Evolutionary conservation across 1,140 invertebrate genomes (phyloP), one percentile per base, ranked within the genome.

Genomic region (Danaus melanippus): DNA sequence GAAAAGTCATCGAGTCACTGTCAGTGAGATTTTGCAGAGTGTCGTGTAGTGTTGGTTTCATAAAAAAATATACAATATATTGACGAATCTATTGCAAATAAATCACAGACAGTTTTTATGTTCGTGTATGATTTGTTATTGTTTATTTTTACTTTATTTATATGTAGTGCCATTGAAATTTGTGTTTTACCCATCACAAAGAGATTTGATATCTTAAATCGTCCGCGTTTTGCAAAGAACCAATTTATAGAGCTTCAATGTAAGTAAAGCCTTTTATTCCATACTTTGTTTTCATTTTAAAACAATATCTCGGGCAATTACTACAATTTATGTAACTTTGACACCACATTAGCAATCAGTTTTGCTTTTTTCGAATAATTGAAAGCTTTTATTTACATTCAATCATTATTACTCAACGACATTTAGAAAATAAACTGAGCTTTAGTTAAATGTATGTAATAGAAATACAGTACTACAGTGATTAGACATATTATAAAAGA

Each of bases 31-130:
- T 50, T 46, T 53, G 50, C 39, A 65, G 62, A 69, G 76, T 70
- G 74, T 71, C 73, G 75, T 76, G 66, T 59, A 65, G 67, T 69
- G 69, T 71, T 64, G 56, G 63, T 67, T 66, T 56, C 50, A 60
- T 70, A 50, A 60, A 59, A n/a, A 59, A 65, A 56, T 59, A 57
- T 51, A 67, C 64, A 65, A 69, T 71, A 59, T 69, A 66, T 62
- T 72, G 64, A 66, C 64, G 69, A 68, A 72, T 71, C 59, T 48
- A 42, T 60, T 59, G 44, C 12, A 49, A 44, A 48, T 12, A 10
- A 49, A 39, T 12, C 40, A 55, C 42, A 12, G 48, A 48, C 32
- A 11, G 53, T 49, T 32, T 55, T 55, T 49, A 43, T 49, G 46
- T 43, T 17, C 43, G 44, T 51, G 52, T 46, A 44, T 49, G 12